Base-by-base conservation (phyloP, 2,797 vertebrate species). In the Eulemur rubriventer region DNA sequence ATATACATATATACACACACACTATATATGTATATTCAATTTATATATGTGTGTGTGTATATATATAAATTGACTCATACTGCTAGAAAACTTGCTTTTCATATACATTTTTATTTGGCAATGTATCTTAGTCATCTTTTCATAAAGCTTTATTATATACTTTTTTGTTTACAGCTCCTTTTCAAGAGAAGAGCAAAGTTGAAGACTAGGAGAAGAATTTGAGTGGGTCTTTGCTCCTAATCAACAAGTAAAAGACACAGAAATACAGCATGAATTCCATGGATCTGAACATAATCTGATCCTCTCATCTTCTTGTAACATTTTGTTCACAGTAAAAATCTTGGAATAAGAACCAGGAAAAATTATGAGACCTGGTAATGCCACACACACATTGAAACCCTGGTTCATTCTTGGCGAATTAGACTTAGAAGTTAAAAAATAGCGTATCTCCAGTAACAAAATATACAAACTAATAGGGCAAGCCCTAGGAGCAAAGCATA, bases 281-380 rank as follows among this genome's bases (percentile, higher is more conserved):
- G 3, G 3, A 1, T 46, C 26, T n/a, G 18, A n/a, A 50, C 12
- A 50, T 0, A 4, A 10, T 12, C 9, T 7, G 12, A 35, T 11
- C 33, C 26, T 5, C 16, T 76, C 10, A n/a, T 85, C 24, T 1
- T n/a, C 12, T 90, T 20, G 4, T 1, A 24, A 48, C 17, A 33
- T 2, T n/a, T n/a, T 7, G 17, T 20, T 72, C 43, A 63, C 8
- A 38, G 50, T 2, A 61, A 75, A 82, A 4, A 35, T 28, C 43
- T 30, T 48, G 2, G 65, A 73, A 38, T 2, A 72, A 50, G 63
- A 88, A 73, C 1, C 7, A 43, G 41, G 41, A 11, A 9, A 10
- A 70, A 73, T 2, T 10, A 33, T 10, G 33, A 69, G 22, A 41
- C 38, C 2, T 9, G 10, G 20, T 13, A 24, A 63, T 30, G 7